A percentile compares a stretch with the other conserved stretches of the same genome.
Conservation (phyloP, 2,113 vertebrate species). For the Phyllopteryx taeniolatus region DNA sequence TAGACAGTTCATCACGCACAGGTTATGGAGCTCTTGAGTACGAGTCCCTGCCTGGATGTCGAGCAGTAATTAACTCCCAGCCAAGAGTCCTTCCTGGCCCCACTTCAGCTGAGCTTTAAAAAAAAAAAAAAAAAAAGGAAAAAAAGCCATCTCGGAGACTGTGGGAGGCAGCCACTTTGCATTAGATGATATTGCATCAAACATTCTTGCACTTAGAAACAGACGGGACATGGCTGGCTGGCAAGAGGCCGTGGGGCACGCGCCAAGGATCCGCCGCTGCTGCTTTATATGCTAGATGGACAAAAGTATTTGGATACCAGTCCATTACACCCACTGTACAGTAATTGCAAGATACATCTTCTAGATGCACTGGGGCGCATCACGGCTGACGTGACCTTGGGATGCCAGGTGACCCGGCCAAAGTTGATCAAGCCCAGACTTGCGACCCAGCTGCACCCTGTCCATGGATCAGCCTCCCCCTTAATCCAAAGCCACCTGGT, state of each 20-base stretch:
- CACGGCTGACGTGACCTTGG: not conserved
- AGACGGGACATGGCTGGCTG: conserved; percentile 68
- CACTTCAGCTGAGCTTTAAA: conserved; percentile 64
- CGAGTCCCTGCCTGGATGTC: conserved; percentile 67
- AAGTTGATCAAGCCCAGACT: no score
- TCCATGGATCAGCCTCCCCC: no score
- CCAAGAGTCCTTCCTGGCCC: conserved; percentile 70
- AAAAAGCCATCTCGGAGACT: conserved; percentile 42
- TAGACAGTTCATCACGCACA: conserved; percentile 72
- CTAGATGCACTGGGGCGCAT: no score
- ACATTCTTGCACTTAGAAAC: conserved; percentile 71
- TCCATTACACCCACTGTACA: not conserved
- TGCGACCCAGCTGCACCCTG: no score
- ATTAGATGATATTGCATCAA: conserved; percentile 72
- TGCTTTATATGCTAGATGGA: conserved; percentile 15
- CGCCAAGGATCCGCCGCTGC: conserved; percentile 64
- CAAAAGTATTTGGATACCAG: not conserved
- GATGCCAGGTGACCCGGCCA: no score
- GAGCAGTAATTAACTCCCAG: conserved; percentile 77
- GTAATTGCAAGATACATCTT: not conserved
- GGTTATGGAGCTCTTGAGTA: conserved; percentile 72
- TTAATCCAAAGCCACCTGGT: no score
- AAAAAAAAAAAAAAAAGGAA: conserved; percentile 27
- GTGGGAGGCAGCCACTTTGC: conserved; percentile 62
- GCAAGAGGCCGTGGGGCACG: conserved; percentile 52